A percentile compares a stretch with the other conserved stretches of the same genome.
phyloP scores from a whole-genome alignment of 2,797 vertebrate species.

The Cottoperca gobio region DNA sequence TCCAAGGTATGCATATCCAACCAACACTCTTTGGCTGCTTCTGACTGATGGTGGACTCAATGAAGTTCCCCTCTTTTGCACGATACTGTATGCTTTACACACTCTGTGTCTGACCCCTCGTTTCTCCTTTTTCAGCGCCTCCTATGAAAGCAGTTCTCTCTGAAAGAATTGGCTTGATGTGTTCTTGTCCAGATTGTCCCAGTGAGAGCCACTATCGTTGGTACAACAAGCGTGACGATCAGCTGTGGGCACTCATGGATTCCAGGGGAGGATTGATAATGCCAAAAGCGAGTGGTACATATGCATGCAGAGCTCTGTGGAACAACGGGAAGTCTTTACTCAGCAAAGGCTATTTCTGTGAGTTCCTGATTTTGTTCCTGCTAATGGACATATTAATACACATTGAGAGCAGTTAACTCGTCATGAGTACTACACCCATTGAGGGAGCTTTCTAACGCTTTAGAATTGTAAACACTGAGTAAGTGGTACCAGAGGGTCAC shows the following conservation, averaged over 20 bases:
- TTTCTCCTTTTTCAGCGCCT: slow-evolving; percentile 22
- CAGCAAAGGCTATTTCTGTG: not conserved
- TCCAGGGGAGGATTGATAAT: rapidly evolving
- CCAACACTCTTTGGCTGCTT: not conserved
- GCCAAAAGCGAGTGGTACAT: not conserved
- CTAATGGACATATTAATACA: not conserved
- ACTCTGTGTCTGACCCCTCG: not conserved
- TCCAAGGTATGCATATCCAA: slow-evolving; percentile 44
- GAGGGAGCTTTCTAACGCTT: not conserved
- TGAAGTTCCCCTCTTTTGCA: not conserved
- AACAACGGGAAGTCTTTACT: not conserved
- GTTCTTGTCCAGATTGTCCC: slow-evolving; percentile 5
- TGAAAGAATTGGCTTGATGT: rapidly evolving
- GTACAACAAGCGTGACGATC: not conserved
- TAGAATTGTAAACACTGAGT: no score
- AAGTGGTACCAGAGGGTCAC: no score
- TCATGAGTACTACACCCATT: not conserved
- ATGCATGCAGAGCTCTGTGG: slow-evolving; percentile 50
- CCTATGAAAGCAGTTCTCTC: slow-evolving; percentile 25
- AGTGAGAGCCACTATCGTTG: rapidly evolving
- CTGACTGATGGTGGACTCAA: not conserved
- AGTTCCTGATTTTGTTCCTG: slow-evolving; percentile 29
- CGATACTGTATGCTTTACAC: not conserved
- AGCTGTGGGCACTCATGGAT: rapidly evolving
- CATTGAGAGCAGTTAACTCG: not conserved